Conservation (phyloP, 1,140 invertebrate species). For the Brevipalpus yothersi region DNA sequence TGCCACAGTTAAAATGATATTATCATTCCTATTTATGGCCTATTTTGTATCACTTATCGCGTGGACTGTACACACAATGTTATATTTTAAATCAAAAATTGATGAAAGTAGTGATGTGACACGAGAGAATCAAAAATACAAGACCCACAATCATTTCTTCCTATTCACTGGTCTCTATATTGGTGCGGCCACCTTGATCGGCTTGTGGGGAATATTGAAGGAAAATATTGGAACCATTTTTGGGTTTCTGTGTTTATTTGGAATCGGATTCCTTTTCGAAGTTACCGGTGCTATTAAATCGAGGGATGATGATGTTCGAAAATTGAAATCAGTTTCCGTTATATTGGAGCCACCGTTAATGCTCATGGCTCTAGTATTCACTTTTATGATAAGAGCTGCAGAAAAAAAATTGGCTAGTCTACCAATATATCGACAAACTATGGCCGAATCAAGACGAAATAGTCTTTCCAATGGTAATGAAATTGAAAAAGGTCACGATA, state of each 20-base stretch:
- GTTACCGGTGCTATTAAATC: background rate
- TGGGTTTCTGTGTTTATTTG: background rate
- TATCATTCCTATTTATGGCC: background rate
- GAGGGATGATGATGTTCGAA: background rate
- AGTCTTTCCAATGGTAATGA: background rate
- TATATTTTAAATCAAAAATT: background rate
- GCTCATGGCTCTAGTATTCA: background rate
- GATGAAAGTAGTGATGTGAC: background rate
- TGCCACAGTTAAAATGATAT: background rate
- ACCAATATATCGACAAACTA: slow-evolving; percentile 2
- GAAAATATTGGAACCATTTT: background rate
- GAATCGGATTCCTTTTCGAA: background rate
- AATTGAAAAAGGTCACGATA: background rate
- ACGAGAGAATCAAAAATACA: background rate
- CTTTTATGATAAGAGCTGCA: background rate
- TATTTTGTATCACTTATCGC: background rate
- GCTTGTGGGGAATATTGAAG: background rate
- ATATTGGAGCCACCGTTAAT: background rate
- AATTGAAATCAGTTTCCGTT: background rate
- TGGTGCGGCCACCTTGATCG: background rate
- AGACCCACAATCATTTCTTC: slow-evolving; percentile 2
- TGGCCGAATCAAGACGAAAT: background rate
- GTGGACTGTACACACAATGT: background rate
- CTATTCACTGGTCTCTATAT: slow-evolving; percentile 1
- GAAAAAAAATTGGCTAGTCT: background rate